These are phyloP conservation scores for Tridacna crocea DNA, from an alignment of 2,888 invertebrate genomes.

Conservation along the genomic window DNA sequence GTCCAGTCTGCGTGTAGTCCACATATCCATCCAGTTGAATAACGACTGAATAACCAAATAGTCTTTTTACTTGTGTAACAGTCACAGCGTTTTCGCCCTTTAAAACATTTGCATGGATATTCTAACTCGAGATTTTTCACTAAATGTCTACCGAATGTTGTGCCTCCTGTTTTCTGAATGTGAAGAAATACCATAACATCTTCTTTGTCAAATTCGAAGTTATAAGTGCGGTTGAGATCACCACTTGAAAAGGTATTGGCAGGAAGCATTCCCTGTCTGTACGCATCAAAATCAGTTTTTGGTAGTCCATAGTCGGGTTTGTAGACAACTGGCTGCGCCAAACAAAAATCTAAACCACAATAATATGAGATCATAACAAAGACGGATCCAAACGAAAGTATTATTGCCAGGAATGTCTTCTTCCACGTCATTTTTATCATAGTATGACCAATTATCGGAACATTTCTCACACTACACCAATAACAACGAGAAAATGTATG, in stretches of 20 bases:
- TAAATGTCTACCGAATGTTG: slow-evolving; percentile 97
- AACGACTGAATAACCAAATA: slow-evolving; percentile 91
- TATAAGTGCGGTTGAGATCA: slow-evolving; percentile 89
- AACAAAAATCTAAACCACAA: slow-evolving; percentile 28
- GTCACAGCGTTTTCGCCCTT: slow-evolving; percentile 91
- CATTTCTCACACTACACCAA: neutral
- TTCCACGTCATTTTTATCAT: slow-evolving; percentile 40
- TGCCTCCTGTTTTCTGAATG: slow-evolving; percentile 99
- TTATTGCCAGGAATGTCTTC: slow-evolving; percentile 17
- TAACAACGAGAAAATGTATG: neutral
- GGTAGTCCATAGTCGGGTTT: neutral
- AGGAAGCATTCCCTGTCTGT: slow-evolving; percentile 51
- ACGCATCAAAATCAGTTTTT: slow-evolving; percentile 38
- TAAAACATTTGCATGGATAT: slow-evolving; percentile 96
- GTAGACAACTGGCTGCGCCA: slow-evolving; percentile 2
- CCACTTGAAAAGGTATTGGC: slow-evolving; percentile 43
- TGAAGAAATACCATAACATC: slow-evolving; percentile 99
- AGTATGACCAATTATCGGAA: no score
- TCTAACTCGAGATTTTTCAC: slow-evolving; percentile 96
- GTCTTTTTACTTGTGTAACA: slow-evolving; percentile 75
- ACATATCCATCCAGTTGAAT: slow-evolving; percentile 87
- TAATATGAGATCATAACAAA: slow-evolving; percentile 25
- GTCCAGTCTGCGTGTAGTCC: slow-evolving; percentile 99
- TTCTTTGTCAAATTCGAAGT: slow-evolving; percentile 87
- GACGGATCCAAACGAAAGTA: slow-evolving; percentile 11